Conservation (phyloP, 2,113 vertebrate species). For the Macrotis lagotis region DNA sequence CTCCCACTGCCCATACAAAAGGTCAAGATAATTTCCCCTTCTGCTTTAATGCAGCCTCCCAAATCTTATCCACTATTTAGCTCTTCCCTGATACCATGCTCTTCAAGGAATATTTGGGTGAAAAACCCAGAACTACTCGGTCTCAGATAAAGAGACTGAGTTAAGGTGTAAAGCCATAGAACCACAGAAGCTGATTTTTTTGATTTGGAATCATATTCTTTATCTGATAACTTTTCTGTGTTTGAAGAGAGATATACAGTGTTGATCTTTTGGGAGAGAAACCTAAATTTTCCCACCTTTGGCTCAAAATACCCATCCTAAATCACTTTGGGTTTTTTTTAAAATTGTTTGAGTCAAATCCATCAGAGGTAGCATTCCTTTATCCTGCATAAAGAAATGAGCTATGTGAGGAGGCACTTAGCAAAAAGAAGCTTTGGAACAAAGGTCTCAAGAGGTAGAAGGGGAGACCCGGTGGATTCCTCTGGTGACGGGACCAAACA, state of each 20-base stretch:
- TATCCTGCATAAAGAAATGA: background rate
- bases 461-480: background rate
- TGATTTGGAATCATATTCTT: constrained; percentile 24
- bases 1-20: constrained; percentile 13
- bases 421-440: background rate
- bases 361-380: background rate
- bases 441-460: background rate
- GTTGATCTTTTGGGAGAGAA: constrained; percentile 32
- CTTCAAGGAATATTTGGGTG: background rate
- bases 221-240: constrained; percentile 19
- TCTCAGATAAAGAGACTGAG: background rate
- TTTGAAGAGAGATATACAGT: constrained; percentile 12
- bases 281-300: constrained; percentile 31
- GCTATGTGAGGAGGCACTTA: background rate
- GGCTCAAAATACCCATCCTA: constrained; percentile 7
- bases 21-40: background rate
- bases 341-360: constrained; percentile 33
- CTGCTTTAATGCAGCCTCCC: background rate
- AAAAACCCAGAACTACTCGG: background rate
- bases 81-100: background rate
- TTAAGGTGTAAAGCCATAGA: constrained; percentile 5
- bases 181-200: background rate
- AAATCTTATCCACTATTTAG: fast-evolving
- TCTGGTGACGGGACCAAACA: background rate
- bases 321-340: constrained; percentile 29